A percentile compares a stretch with the other conserved stretches of the same genome.
Conservation (phyloP, 2,113 vertebrate genomes). For the Xenus cinereus region DNA sequence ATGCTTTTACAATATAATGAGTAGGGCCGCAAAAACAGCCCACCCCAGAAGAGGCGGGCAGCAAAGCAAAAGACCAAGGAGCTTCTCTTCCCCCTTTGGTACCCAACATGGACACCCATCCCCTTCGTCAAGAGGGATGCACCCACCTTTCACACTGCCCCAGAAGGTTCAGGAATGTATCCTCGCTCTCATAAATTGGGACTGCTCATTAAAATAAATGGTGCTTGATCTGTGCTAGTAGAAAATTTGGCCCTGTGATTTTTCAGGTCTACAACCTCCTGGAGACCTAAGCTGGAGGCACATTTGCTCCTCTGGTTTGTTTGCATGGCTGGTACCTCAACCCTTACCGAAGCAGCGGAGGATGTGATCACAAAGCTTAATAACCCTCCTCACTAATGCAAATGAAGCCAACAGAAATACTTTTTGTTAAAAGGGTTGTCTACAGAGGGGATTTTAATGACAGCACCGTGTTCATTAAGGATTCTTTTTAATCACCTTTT, state of each 20-base stretch:
- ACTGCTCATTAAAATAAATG: background rate
- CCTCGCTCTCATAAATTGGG: background rate
- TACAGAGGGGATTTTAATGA: background rate
- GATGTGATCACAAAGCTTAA: background rate
- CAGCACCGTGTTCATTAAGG: background rate
- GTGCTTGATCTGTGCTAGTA: background rate
- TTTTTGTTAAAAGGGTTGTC: background rate
- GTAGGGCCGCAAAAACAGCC: background rate
- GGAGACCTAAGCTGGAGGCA: background rate
- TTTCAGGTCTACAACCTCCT: background rate
- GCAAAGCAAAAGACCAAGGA: background rate
- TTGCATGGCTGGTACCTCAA: background rate
- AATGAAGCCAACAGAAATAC: background rate
- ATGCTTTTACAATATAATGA: background rate
- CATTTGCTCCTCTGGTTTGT: background rate
- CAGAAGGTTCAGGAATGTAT: background rate
- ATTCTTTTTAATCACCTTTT: background rate
- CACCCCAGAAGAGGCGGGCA: background rate
- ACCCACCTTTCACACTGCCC: background rate
- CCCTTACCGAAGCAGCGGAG: background rate
- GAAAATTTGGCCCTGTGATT: background rate
- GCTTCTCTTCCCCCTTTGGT: background rate
- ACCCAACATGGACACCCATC: background rate
- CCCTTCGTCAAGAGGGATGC: background rate
- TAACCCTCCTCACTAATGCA: background rate